phyloP scores from a whole-genome alignment of 2,113 vertebrate genomes.

The Oreocharis arfaki region DNA sequence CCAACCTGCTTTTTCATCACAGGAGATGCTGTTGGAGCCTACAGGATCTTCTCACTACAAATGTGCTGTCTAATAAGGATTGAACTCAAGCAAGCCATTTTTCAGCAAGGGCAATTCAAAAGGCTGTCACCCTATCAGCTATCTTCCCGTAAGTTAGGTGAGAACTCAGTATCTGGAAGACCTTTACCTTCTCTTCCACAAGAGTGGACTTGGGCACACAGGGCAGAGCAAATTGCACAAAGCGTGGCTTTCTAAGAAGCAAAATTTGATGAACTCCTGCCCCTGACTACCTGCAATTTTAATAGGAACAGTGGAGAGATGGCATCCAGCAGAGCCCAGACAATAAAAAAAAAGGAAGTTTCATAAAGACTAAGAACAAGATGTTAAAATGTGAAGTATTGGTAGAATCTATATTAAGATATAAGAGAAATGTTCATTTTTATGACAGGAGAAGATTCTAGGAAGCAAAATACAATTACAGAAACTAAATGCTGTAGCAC shows the following conservation, averaged over 20 bases:
- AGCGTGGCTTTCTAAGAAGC: neutral
- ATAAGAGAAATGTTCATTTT: neutral
- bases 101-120: neutral
- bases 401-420: neutral
- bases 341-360: neutral
- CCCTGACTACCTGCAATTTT: neutral
- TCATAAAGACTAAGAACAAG: neutral
- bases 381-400: neutral
- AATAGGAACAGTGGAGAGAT: neutral
- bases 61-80: neutral
- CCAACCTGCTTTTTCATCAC: neutral
- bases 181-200: neutral
- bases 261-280: neutral
- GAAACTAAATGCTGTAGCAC: constrained; percentile 4
- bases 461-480: constrained; percentile 10
- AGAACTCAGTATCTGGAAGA: neutral
- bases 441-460: neutral
- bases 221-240: neutral
- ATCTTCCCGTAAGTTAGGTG: neutral
- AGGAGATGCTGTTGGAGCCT: neutral
- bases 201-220: neutral
- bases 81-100: neutral
- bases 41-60: neutral
- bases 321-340: neutral
- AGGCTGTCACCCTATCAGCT: neutral